phyloP scores from a whole-genome alignment of 2,888 invertebrate genomes.

The Tuta absoluta region DNA sequence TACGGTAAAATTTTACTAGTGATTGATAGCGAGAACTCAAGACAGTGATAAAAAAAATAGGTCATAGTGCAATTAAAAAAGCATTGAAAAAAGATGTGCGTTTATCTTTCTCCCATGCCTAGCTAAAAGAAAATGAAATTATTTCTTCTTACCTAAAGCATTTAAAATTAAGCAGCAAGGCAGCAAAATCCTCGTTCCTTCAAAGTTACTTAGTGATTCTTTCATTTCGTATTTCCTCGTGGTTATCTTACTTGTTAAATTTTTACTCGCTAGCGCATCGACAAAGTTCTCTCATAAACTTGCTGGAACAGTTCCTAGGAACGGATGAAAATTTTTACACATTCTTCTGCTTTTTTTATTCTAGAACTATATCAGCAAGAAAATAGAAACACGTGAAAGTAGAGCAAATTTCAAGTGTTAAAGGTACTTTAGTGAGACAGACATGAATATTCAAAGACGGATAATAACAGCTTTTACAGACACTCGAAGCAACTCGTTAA shows the following conservation, averaged over 20 bases:
- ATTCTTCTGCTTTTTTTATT: slow-evolving; percentile 44
- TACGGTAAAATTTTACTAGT: too few species aligned
- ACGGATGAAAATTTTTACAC: slow-evolving; percentile 49
- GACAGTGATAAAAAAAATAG: too few species aligned
- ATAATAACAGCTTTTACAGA: slow-evolving; percentile 59
- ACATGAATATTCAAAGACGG: slow-evolving; percentile 40
- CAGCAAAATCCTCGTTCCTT: slow-evolving; percentile 1
- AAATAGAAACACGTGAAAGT: background rate
- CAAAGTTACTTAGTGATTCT: slow-evolving; percentile 44
- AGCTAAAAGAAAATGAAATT: background rate
- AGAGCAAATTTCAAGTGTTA: slow-evolving; percentile 39
- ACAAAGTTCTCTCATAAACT: slow-evolving; percentile 50
- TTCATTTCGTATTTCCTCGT: slow-evolving; percentile 40
- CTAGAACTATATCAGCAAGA: slow-evolving; percentile 21
- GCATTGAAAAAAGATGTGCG: slow-evolving; percentile 54
- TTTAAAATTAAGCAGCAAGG: background rate
- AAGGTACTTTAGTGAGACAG: slow-evolving; percentile 47
- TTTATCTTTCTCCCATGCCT: slow-evolving; percentile 8
- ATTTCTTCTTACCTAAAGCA: background rate
- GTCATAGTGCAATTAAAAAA: too few species aligned
- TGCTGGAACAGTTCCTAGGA: slow-evolving; percentile 41
- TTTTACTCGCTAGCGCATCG: slow-evolving; percentile 52
- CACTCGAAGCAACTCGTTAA: slow-evolving; percentile 70
- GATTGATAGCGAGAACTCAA: too few species aligned
- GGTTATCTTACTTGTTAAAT: slow-evolving; percentile 57